Evolutionary conservation across 2,797 vertebrate species (phyloP).

Genomic region (Urocyon cinereoargenteus): DNA sequence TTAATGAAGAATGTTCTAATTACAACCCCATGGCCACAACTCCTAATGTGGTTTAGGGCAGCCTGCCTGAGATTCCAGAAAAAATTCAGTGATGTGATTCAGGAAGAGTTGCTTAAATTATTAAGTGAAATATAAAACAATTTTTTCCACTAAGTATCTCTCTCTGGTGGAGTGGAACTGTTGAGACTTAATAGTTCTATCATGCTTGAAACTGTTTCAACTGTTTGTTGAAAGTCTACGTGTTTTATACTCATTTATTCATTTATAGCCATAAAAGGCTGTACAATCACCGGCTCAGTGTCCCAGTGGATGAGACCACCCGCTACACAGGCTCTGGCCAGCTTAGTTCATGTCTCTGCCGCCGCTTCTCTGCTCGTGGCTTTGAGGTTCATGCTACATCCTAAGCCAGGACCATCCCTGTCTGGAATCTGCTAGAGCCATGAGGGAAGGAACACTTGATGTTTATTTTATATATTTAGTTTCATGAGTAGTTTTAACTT

Average conservation of each 20-base stretch:
- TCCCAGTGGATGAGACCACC: accelerated
- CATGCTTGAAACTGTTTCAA: neutral
- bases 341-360: accelerated
- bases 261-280: accelerated
- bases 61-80: neutral
- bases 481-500: neutral
- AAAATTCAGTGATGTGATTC: neutral
- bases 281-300: accelerated
- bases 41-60: accelerated
- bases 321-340: accelerated
- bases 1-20: accelerated
- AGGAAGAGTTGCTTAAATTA: neutral
- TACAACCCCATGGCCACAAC: accelerated
- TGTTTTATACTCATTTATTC: accelerated
- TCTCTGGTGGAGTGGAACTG: neutral
- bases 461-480: neutral
- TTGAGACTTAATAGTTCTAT: accelerated
- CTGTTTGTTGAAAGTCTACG: accelerated
- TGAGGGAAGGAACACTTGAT: accelerated
- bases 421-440: accelerated
- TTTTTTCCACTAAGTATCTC: neutral
- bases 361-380: neutral
- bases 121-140: neutral
- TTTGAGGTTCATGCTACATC: accelerated
- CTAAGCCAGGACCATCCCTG: accelerated